Evolutionary conservation across 1,140 invertebrate genomes (phyloP).

Genomic region (Calliphora vicina): DNA sequence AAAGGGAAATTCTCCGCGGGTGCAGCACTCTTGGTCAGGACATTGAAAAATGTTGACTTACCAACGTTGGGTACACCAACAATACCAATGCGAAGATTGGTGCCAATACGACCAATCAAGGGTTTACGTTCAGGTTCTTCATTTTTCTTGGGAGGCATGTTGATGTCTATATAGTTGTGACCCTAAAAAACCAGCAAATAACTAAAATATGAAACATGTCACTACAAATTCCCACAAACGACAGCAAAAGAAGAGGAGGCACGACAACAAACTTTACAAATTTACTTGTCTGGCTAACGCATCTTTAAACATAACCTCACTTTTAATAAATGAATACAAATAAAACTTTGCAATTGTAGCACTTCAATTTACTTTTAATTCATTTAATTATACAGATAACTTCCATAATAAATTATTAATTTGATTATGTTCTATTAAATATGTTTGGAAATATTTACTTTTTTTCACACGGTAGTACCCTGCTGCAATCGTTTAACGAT

Average conservation of each 20-base stretch:
- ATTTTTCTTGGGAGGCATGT: conserved; percentile 95
- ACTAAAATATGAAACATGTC: neutral
- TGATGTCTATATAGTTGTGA: neutral
- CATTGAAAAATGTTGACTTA: conserved; percentile 99
- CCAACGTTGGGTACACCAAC: conserved; percentile 93
- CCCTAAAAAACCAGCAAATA: conserved; percentile 25
- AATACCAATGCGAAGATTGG: conserved; percentile 96
- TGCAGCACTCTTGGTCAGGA: conserved; percentile 94
- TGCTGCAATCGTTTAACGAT: neutral
- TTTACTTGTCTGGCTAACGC: neutral
- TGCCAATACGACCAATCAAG: conserved; percentile 96
- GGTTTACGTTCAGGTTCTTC: conserved; percentile 86
- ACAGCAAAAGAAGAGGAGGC: neutral
- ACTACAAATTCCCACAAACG: neutral
- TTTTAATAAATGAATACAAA: neutral
- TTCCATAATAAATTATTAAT: neutral
- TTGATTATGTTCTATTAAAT: neutral
- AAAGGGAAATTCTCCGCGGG: conserved; percentile 99
- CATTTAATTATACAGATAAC: too few species aligned
- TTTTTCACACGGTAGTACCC: neutral
- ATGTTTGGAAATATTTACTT: neutral
- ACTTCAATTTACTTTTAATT: neutral
- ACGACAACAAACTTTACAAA: neutral
- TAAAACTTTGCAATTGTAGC: neutral
- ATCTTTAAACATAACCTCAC: conserved; percentile 19